phyloP scores from a whole-genome alignment of 2,888 invertebrate species.

The Dione juno region DNA sequence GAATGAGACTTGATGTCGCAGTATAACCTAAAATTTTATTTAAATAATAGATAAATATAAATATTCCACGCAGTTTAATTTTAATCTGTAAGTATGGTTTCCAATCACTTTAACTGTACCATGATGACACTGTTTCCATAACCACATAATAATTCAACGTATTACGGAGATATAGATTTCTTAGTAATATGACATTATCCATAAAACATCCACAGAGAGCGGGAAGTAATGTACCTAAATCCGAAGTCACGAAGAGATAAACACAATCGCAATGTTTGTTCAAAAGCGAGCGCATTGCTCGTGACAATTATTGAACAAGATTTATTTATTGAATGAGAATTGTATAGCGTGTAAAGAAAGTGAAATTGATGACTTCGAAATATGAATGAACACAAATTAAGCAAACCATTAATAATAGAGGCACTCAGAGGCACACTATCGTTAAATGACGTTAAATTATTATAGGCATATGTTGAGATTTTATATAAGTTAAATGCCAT shows the following conservation, averaged over 20 bases:
- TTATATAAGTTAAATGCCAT: too few relatives aligned
- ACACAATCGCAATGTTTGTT: conserved; percentile 41
- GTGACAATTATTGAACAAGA: conserved; percentile 39
- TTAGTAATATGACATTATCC: conserved; percentile 25
- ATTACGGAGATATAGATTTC: not conserved
- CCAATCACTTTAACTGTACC: too few relatives aligned
- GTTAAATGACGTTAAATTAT: conserved; percentile 5
- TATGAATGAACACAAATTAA: conserved; percentile 2
- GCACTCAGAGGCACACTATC: not conserved
- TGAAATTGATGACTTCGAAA: conserved; percentile 17
- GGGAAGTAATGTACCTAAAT: conserved; percentile 34
- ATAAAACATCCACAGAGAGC: conserved; percentile 27
- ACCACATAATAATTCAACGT: not conserved
- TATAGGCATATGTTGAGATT: too few relatives aligned
- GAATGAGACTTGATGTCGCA: too few relatives aligned
- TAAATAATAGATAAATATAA: too few relatives aligned
- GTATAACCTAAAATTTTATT: too few relatives aligned
- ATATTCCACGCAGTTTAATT: too few relatives aligned
- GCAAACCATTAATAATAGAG: not conserved
- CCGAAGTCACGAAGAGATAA: conserved; percentile 43
- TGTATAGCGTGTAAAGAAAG: conserved; percentile 18
- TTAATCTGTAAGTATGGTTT: too few relatives aligned
- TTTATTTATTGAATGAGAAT: conserved; percentile 29
- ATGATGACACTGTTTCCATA: not conserved
- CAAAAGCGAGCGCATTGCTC: conserved; percentile 40